A percentile compares a stretch with the other conserved stretches of the same genome.
These are phyloP conservation scores for Chrysochloris asiatica DNA, from an alignment of 2,113 vertebrate species.

Conservation along the genomic window DNA sequence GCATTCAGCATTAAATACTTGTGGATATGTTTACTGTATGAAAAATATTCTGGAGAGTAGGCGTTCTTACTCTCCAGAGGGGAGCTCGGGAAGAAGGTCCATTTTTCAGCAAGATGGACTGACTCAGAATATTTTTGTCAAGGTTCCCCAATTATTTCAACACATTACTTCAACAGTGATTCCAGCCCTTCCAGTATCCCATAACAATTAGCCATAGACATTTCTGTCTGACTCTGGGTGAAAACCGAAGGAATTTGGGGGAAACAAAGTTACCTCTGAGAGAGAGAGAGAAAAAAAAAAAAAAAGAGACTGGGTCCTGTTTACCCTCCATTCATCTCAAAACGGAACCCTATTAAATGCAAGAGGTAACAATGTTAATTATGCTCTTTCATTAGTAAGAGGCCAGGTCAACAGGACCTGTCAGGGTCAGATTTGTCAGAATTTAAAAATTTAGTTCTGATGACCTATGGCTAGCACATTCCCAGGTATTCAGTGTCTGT, in stretches of 20 bases:
- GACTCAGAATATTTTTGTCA: not conserved
- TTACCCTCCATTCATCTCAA: not conserved
- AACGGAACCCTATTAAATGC: not conserved
- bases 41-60: not conserved
- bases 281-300: too few relatives aligned
- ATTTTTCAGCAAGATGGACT: not conserved
- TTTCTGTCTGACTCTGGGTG: not conserved
- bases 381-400: not conserved
- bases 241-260: not conserved
- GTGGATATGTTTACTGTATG: not conserved
- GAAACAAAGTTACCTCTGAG: not conserved
- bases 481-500: rapidly evolving
- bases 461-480: not conserved
- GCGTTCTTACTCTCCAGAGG: not conserved
- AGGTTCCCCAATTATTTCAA: not conserved
- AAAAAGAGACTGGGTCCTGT: not conserved
- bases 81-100: not conserved
- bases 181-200: not conserved
- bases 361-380: not conserved
- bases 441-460: not conserved
- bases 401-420: not conserved
- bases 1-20: not conserved
- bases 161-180: not conserved
- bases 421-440: not conserved
- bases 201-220: not conserved